These are phyloP conservation scores for Leptopterna dolabrata DNA, from an alignment of 2,888 invertebrate genomes.

Conservation along the genomic window DNA sequence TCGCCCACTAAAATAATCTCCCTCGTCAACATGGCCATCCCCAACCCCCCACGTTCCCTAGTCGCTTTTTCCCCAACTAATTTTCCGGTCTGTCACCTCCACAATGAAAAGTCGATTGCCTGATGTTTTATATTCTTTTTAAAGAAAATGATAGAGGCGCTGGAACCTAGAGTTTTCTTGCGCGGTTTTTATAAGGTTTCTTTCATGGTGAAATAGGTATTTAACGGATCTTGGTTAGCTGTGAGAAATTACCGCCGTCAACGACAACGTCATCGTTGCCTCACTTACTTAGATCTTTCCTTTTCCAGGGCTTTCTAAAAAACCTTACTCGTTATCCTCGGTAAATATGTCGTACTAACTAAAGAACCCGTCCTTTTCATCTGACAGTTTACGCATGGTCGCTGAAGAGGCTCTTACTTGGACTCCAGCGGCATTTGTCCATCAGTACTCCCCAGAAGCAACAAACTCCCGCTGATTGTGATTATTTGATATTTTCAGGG, in stretches of 20 bases:
- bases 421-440: no score
- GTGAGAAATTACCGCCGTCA: background rate
- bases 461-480: no score
- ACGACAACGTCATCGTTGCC: background rate
- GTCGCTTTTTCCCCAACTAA: constrained; percentile 45
- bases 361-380: no score
- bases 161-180: background rate
- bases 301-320: background rate
- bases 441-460: no score
- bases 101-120: constrained; percentile 48
- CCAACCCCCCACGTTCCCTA: background rate
- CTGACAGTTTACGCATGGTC: no score
- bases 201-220: constrained; percentile 10
- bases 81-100: constrained; percentile 53
- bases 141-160: background rate
- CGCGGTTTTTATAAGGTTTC: background rate
- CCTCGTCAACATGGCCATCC: background rate
- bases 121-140: constrained; percentile 42
- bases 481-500: no score
- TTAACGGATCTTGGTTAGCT: constrained; percentile 16
- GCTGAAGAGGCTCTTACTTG: no score
- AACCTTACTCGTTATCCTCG: no score
- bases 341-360: no score
- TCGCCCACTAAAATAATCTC: constrained; percentile 9
- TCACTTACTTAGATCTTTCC: background rate